Evolutionary conservation across 2,888 invertebrate genomes (phyloP), one percentile per base, ranked within the genome.

Genomic region (Aethes cnicana): DNA sequence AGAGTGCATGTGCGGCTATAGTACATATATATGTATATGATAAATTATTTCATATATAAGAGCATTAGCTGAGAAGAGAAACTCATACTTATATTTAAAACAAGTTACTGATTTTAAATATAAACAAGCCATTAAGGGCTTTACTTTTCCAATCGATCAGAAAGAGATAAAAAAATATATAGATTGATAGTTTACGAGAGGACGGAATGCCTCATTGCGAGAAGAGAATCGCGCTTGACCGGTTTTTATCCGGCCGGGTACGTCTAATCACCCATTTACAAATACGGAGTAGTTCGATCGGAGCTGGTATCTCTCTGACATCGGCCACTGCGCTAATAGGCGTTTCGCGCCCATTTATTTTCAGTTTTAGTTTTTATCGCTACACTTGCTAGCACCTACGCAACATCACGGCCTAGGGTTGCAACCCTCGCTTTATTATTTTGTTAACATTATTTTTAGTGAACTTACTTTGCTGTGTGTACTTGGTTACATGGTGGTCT

Each of bases 341-440:
- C 77, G 76, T 72, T 78, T 77, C 72, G 70, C 70, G 67, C 72
- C 72, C 63, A 77, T 80, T 81, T 81, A 81, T 82, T 81, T 80
- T 79, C 74, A 79, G 71, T 81, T 79, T 79, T 68, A 75, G 74
- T 82, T 84, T 81, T 84, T 85, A 69, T 78, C 74, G 68, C 69
- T 68, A 72, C 72, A 79, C 68, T 76, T 72, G 67, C 72, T 75
- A 72, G 76, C 80, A 71, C 81, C 79, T 79, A 79, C 77, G 71
- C 75, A 71, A 71, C 69, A 68, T 68, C 57, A 56, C 66, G 66
- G 59, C 62, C 52, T 69, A 83, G 81, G 83, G 83, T 62, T 81
- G 75, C 21, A 47, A 20, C 33, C 41, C 25, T 39, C 16, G 3
- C 6, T 14, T 28, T 28, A 20, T 12, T 12, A 4, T 36, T 11